phyloP scores from a whole-genome alignment of 2,888 invertebrate species.

The Acanthosepion pharaonis region DNA sequence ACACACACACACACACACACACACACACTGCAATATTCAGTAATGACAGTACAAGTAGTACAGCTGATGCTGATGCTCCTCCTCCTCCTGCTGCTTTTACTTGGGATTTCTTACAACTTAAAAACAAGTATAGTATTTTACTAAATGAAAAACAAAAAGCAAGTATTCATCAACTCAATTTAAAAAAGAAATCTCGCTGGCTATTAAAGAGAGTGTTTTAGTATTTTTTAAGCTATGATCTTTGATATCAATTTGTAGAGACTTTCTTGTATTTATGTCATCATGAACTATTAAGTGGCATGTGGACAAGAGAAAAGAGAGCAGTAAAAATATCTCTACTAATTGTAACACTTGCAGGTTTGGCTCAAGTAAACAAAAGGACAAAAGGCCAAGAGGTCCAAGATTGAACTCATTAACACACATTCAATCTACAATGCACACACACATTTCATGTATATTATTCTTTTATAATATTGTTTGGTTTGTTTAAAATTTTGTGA shows the following conservation, averaged over 20 bases:
- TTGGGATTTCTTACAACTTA: neutral
- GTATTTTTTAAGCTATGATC: too few species aligned
- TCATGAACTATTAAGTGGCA: neutral
- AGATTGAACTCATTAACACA: neutral
- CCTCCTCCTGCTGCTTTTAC: neutral
- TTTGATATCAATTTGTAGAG: neutral
- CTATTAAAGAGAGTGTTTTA: too few species aligned
- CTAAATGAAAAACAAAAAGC: neutral
- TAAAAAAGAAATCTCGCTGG: neutral
- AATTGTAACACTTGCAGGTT: neutral
- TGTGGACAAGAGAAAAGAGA: neutral
- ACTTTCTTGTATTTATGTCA: neutral
- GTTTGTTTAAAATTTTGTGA: neutral
- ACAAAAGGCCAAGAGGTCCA: neutral
- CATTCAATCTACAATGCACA: neutral
- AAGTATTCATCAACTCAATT: neutral
- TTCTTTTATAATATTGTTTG: too few species aligned
- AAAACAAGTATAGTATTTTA: neutral
- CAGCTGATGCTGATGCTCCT: neutral
- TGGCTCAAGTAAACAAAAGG: neutral
- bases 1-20: constrained; percentile 8
- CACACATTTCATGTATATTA: neutral
- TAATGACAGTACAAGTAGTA: neutral
- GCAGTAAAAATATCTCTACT: neutral
- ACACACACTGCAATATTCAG: neutral